Evolutionary conservation across 30 jellyfish, hydroid and myxozoan genomes (phyloP).

Genomic region (Cassiopea andromeda): DNA sequence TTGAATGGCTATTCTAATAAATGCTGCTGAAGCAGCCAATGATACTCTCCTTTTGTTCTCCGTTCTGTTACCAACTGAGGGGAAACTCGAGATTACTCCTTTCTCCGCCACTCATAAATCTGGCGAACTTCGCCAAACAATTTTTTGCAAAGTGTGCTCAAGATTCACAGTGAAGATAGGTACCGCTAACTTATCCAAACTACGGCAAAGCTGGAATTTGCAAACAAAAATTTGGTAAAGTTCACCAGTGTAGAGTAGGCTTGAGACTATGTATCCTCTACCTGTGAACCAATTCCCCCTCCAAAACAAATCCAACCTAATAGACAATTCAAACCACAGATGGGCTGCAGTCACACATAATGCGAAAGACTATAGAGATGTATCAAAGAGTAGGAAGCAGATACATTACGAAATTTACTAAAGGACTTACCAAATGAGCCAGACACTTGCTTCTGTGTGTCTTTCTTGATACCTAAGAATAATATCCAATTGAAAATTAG

Average conservation of each 20-base stretch:
- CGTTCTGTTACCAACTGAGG: background rate
- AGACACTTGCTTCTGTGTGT: background rate
- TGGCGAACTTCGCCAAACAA: background rate
- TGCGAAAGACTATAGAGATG: too few relatives aligned
- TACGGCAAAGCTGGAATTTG: background rate
- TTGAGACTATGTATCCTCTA: too few relatives aligned
- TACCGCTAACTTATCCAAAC: background rate
- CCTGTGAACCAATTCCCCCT: too few relatives aligned
- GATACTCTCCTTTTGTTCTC: background rate
- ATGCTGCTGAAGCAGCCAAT: background rate
- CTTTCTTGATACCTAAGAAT: conserved; percentile 10
- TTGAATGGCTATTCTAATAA: background rate
- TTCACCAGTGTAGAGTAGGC: background rate
- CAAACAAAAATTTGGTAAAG: background rate
- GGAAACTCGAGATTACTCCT: background rate
- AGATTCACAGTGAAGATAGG: background rate
- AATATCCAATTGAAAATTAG: background rate
- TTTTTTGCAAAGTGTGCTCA: background rate
- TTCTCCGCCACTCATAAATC: background rate
- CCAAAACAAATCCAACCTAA: too few relatives aligned
- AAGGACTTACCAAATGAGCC: conserved; percentile 19
- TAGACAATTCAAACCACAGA: too few relatives aligned
- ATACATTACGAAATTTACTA: background rate
- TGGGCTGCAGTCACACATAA: too few relatives aligned
- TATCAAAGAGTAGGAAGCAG: too few relatives aligned